Base-by-base conservation (phyloP, 2,797 vertebrate species). In the Alca torda region DNA sequence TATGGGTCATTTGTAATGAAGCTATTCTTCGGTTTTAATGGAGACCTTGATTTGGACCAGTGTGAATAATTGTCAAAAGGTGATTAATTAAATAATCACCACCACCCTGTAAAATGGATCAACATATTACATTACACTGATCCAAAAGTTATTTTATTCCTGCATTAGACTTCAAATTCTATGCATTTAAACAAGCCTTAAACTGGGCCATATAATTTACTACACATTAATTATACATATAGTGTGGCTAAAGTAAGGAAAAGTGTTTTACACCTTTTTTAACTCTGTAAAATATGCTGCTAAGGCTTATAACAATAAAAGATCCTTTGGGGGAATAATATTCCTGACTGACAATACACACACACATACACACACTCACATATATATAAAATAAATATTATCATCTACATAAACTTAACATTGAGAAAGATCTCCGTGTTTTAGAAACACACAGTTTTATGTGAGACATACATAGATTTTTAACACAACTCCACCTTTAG, bases 41-140 rank as follows among this genome's bases (percentile, higher is more conserved):
- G 97, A 98, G 98, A 98, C 98, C 98, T 98, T 98, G 98, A 98
- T 98, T 98, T 98, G 97, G 97, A 97, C 97, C 96, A 96, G 97
- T 96, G 98, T 98, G 98, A 98, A 98, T 98, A 98, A 98, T 98
- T 98, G 97, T 98, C 98, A 98, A 97, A 97, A 98, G 97, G 98
- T 98, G 98, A 98, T 98, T 98, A 98, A 99, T 98, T 98, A 98
- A 98, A 98, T 98, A 98, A 98, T 98, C 98, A 97, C 97, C 96
- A 91, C 94, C 94, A 89, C 96, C 96, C 97, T 96, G 97, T 98
- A 98, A 98, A 98, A 98, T 97, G 97, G 98, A 98, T 98, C 98
- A 98, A 98, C 98, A 97, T 97, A 98, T 97, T 98, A 97, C 98
- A 98, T 98, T 98, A 97, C 94, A 85, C 96, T 94, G 97, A 96